These are phyloP conservation scores for Peromyscus melanophrys DNA, from an alignment of 2,797 vertebrate genomes.

Conservation along the genomic window DNA sequence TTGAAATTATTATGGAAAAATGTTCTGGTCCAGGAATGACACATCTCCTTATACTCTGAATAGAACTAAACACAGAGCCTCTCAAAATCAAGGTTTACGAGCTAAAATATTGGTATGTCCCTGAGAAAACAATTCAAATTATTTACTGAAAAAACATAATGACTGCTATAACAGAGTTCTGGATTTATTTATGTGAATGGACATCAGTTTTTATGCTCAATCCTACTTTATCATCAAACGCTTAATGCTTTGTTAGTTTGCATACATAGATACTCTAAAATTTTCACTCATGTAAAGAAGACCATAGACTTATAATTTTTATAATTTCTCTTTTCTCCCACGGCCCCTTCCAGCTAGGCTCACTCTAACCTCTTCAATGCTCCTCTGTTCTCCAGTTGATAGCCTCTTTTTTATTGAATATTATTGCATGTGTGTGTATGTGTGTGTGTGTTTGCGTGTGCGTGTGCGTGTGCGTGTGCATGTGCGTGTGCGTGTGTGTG, in stretches of 20 bases:
- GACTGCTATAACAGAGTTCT: background rate
- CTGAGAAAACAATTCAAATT: background rate
- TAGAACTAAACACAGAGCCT: background rate
- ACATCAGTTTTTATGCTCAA: rapidly evolving
- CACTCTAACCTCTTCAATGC: background rate
- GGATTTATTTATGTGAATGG: background rate
- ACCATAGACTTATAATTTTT: background rate
- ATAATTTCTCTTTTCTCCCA: no score
- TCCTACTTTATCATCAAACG: background rate
- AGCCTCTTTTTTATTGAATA: background rate
- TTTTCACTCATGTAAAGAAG: background rate
- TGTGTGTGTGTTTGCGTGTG: no score
- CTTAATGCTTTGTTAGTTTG: background rate
- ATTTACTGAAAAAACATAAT: background rate
- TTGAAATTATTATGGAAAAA: background rate
- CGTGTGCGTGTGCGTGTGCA: background rate
- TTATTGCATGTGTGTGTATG: background rate
- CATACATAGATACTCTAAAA: background rate
- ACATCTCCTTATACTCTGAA: background rate
- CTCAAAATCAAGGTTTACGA: background rate
- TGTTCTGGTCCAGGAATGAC: background rate
- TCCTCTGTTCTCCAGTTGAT: background rate
- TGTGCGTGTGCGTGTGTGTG: no score
- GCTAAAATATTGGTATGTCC: background rate
- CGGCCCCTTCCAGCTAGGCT: no score